Evolutionary conservation across 2,888 invertebrate species (phyloP).

Genomic region (Pristionchus entomophagus): DNA sequence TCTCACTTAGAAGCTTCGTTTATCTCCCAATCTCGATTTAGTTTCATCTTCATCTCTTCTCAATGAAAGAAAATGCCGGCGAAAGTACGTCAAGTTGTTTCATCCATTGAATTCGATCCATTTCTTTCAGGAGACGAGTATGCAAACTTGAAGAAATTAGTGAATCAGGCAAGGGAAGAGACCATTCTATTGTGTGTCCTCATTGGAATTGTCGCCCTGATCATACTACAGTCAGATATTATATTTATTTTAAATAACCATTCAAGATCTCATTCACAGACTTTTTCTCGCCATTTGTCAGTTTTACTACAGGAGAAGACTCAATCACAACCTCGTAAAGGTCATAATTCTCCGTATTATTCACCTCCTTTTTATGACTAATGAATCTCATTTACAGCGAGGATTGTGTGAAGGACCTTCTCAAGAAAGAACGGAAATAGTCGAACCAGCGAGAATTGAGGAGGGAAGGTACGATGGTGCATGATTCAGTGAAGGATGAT

Average conservation of each 20-base stretch:
- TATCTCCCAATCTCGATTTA: background rate
- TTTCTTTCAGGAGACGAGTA: background rate
- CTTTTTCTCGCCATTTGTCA: background rate
- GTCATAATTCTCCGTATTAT: background rate
- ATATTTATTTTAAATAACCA: background rate
- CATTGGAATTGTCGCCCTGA: background rate
- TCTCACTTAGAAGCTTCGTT: too few species aligned
- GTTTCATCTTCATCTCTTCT: background rate
- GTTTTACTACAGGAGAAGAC: background rate
- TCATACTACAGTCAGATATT: background rate
- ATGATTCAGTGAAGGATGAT: background rate
- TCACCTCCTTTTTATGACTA: background rate
- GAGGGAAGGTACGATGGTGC: background rate
- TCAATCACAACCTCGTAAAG: conserved; percentile 10
- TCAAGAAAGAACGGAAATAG: background rate
- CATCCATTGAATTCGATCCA: background rate
- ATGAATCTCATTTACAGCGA: background rate
- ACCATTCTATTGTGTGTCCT: background rate
- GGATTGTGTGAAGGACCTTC: background rate
- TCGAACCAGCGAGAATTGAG: background rate
- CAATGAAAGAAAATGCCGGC: background rate
- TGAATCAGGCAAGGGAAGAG: background rate
- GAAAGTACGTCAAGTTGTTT: background rate
- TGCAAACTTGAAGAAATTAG: background rate
- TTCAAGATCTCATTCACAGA: background rate